A percentile compares a stretch with the other conserved stretches of the same genome.
Conservation (phyloP, 2,797 vertebrate genomes). For the Enteromius thamalakanensis region DNA sequence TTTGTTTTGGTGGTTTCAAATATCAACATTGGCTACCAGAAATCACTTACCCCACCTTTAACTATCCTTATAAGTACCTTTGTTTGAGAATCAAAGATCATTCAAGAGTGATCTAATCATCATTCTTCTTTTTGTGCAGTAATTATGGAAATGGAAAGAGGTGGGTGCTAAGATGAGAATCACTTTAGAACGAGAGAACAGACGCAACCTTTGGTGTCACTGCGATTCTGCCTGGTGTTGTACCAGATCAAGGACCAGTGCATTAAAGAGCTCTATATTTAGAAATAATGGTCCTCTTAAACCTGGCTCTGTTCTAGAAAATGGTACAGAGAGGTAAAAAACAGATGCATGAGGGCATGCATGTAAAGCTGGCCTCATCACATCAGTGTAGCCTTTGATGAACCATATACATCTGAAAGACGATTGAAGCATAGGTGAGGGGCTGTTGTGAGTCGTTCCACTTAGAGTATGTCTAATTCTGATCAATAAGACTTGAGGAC, state of each 20-base stretch:
- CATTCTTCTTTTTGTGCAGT: constrained; percentile 15
- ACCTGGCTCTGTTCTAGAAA: constrained; percentile 38
- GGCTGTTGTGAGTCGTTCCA: constrained; percentile 7
- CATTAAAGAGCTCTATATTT: constrained; percentile 56
- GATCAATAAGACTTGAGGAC: constrained; percentile 11
- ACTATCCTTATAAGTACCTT: background rate
- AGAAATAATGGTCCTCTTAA: constrained; percentile 55
- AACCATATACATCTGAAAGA: constrained; percentile 2
- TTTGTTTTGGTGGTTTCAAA: no score
- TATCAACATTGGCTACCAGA: no score
- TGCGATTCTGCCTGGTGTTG: constrained; percentile 39
- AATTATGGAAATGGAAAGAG: background rate
- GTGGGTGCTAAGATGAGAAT: constrained; percentile 23
- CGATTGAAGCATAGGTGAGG: constrained; percentile 4
- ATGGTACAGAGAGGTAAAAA: constrained; percentile 11
- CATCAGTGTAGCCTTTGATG: constrained; percentile 5
- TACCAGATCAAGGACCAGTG: constrained; percentile 42
- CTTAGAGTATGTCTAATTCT: background rate
- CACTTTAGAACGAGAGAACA: constrained; percentile 17
- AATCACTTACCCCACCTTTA: background rate
- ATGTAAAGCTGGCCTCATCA: constrained; percentile 8
- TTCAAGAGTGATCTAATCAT: constrained; percentile 12
- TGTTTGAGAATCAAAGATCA: background rate
- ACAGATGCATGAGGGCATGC: background rate
- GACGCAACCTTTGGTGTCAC: constrained; percentile 47